Percentiles rank a stretch among this genome's conserved stretches.
These are phyloP conservation scores for Crax fasciolata DNA, from an alignment of 2,797 vertebrate species.

Conservation along the genomic window DNA sequence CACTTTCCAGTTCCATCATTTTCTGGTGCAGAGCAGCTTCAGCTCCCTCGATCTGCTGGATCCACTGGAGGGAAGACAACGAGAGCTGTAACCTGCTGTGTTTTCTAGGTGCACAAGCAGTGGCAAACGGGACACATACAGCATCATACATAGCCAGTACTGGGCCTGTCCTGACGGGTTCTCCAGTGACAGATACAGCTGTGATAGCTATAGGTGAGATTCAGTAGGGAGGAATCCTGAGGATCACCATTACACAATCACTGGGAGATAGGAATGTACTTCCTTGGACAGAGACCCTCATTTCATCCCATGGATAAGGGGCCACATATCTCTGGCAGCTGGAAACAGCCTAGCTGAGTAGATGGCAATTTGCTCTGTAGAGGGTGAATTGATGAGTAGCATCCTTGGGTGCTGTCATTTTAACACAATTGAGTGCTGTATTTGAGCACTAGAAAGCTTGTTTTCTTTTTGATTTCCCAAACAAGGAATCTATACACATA, in stretches of 20 bases:
- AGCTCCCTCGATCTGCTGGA: slow-evolving; percentile 98
- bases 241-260: background rate
- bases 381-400: background rate
- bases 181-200: background rate
- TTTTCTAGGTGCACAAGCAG: background rate
- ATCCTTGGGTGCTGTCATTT: background rate
- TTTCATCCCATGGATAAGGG: background rate
- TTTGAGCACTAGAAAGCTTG: background rate
- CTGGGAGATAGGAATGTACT: background rate
- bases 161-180: background rate
- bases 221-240: background rate
- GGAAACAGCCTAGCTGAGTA: background rate
- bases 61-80: slow-evolving; percentile 89
- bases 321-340: background rate
- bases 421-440: background rate
- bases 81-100: slow-evolving; percentile 7
- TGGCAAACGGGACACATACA: background rate
- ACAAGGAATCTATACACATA: background rate
- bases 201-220: background rate
- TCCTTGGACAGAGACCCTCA: background rate
- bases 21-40: slow-evolving; percentile 98
- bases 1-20: slow-evolving; percentile 97
- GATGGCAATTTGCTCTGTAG: background rate
- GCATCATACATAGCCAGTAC: background rate
- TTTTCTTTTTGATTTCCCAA: background rate